A percentile compares a stretch with the other conserved stretches of the same genome.
phyloP scores from a whole-genome alignment of 1,140 invertebrate species.

The Halyomorpha halys region DNA sequence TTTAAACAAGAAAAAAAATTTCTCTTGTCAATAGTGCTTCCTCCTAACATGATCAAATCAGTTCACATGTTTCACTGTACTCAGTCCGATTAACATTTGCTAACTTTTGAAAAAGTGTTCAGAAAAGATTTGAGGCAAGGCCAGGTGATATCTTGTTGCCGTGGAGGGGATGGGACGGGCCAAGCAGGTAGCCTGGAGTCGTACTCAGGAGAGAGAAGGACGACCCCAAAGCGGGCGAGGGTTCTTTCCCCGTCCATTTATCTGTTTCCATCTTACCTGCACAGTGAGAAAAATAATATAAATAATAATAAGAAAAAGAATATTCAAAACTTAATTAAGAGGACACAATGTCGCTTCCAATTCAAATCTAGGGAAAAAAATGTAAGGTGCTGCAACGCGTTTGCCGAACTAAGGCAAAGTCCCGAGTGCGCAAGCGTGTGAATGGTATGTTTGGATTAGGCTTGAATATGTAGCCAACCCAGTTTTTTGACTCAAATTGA shows the following conservation, averaged over 20 bases:
- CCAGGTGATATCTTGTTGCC: constrained; percentile 17
- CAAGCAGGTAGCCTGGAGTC: constrained; percentile 26
- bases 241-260: constrained; percentile 19
- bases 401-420: no score
- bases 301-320: constrained; percentile 10
- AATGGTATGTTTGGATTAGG: no score
- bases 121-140: constrained; percentile 29
- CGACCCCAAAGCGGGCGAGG: constrained; percentile 18
- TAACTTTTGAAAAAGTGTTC: constrained; percentile 15
- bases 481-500: no score
- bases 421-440: no score
- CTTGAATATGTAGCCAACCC: no score
- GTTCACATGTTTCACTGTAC: neutral
- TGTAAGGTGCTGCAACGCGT: no score
- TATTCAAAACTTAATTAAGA: no score
- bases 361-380: no score
- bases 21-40: neutral
- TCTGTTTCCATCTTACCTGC: constrained; percentile 21
- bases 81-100: neutral
- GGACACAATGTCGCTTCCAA: no score
- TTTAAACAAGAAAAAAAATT: neutral
- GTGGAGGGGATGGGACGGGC: constrained; percentile 23
- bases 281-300: constrained; percentile 1
- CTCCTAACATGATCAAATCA: neutral
- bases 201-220: constrained; percentile 24